Percentiles rank a stretch among this genome's conserved stretches.
Conservation (phyloP, 2,888 invertebrate genomes). For the Troides aeacus region DNA sequence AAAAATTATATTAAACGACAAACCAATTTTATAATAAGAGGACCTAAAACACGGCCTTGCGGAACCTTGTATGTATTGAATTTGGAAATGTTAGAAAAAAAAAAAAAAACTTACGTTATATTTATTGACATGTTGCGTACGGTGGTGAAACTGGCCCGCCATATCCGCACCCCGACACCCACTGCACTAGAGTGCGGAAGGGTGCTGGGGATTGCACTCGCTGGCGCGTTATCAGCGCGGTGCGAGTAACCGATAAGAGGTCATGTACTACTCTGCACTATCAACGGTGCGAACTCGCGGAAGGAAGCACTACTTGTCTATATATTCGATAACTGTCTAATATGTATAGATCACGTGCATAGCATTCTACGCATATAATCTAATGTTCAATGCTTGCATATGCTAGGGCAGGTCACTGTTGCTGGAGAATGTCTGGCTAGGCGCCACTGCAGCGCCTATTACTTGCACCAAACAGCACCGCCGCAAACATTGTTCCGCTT, state of each 20-base stretch:
- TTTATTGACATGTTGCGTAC: not conserved
- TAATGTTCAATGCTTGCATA: too few relatives aligned
- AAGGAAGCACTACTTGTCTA: slow-evolving; percentile 9
- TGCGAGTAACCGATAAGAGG: slow-evolving; percentile 22
- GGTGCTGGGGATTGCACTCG: not conserved
- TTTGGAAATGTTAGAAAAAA: not conserved
- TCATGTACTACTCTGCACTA: slow-evolving; percentile 2
- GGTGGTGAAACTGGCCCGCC: not conserved
- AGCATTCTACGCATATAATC: too few relatives aligned
- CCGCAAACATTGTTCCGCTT: too few relatives aligned
- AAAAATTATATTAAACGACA: not conserved
- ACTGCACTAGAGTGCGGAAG: slow-evolving; percentile 1
- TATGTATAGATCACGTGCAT: not conserved
- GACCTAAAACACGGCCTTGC: not conserved
- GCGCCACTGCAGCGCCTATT: too few relatives aligned
- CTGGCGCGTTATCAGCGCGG: slow-evolving; percentile 9
- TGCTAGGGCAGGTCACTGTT: too few relatives aligned
- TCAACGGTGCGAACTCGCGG: slow-evolving; percentile 3
- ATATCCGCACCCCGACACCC: not conserved
- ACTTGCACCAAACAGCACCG: too few relatives aligned
- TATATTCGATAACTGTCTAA: slow-evolving; percentile 1
- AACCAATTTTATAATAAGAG: not conserved
- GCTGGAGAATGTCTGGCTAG: too few relatives aligned
- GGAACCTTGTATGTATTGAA: not conserved
- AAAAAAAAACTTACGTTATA: slow-evolving; percentile 16